Conservation (phyloP, 1,140 invertebrate genomes). For the Drosophila carrolli region DNA sequence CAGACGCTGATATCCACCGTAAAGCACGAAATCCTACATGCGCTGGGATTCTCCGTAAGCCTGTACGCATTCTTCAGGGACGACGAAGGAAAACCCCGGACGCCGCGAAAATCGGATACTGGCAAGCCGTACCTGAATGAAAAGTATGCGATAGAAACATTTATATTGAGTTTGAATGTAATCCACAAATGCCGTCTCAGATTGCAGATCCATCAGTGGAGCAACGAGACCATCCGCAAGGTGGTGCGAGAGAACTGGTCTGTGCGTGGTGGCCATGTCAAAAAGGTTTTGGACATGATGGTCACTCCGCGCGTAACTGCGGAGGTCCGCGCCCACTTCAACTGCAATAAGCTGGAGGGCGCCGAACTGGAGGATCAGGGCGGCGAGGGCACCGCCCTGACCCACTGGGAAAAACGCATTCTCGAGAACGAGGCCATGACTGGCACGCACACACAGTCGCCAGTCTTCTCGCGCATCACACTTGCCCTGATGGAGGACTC, state of each 20-base stretch:
- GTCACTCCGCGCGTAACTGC: conserved; percentile 95
- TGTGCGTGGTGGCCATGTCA: conserved; percentile 91
- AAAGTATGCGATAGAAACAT: conserved; percentile 87
- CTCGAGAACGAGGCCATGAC: conserved; percentile 99
- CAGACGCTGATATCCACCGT: conserved; percentile 97
- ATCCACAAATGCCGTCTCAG: conserved; percentile 84
- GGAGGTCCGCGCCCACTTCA: conserved; percentile 95
- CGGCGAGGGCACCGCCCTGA: conserved; percentile 97
- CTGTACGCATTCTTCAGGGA: conserved; percentile 95
- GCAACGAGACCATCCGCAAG: conserved; percentile 93
- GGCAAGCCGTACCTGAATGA: conserved; percentile 95
- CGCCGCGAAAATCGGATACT: conserved; percentile 90
- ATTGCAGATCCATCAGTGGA: conserved; percentile 97
- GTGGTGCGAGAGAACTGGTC: conserved; percentile 93
- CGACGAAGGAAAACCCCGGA: conserved; percentile 93
- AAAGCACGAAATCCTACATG: conserved; percentile 99
- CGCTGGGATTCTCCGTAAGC: conserved; percentile 97
- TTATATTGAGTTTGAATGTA: background rate
- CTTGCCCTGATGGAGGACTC: conserved; percentile 99
- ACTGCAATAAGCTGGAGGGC: conserved; percentile 95
- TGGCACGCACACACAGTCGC: conserved; percentile 99
- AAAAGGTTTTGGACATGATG: conserved; percentile 93
- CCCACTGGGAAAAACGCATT: conserved; percentile 99
- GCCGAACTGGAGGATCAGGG: conserved; percentile 99
- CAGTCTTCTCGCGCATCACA: conserved; percentile 97